Evolutionary conservation across 2,888 invertebrate species (phyloP), one percentile per base, ranked within the genome.

Genomic region (Tuberolachnus salignus): DNA sequence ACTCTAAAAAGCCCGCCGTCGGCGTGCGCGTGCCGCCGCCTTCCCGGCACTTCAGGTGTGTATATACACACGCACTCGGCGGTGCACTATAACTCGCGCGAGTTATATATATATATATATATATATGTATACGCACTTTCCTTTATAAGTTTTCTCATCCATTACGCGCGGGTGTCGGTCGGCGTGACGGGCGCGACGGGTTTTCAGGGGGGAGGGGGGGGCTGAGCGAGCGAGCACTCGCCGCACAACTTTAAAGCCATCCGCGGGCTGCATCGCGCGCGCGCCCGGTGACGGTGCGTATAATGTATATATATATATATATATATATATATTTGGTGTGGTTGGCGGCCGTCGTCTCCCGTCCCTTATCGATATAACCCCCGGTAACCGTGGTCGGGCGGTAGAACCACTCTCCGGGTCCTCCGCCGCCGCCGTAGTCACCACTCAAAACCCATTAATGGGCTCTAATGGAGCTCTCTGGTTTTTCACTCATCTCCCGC

Each of bases 381-480:
- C 67, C 72, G 73, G 51, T 42, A 51, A 61, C 71, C 61, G 59
- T 46, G 71, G 49, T n/a, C 26, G 53, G 74, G 42, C 19, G 66
- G 75, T 13, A 46, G 66, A 57, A 66, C 66, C 75, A 67, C 75
- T 75, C 75, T 75, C 66, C 46, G 53, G 26, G 66, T 75, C 75
- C 46, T 66, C 73, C 61, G 49, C 72, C 61, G 49, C 72, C 67
- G 67, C 11, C 67, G 72, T 64, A 74, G 75, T 75, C 75, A 78
- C 78, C 78, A 78, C 78, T 78, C 78, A 78, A 78, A 81, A 81
- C 71, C 81, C 81, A 81, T 80, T 81, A 81, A 81, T 81, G 81
- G 80, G 80, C 81, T 71, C 81, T 81, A 81, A 81, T 81, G 81
- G 81, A 81, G 80, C 74, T 80, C 80, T 74, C 75, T 81, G 80